Conservation (phyloP, 2,113 vertebrate species). For the Donacobius atricapilla region DNA sequence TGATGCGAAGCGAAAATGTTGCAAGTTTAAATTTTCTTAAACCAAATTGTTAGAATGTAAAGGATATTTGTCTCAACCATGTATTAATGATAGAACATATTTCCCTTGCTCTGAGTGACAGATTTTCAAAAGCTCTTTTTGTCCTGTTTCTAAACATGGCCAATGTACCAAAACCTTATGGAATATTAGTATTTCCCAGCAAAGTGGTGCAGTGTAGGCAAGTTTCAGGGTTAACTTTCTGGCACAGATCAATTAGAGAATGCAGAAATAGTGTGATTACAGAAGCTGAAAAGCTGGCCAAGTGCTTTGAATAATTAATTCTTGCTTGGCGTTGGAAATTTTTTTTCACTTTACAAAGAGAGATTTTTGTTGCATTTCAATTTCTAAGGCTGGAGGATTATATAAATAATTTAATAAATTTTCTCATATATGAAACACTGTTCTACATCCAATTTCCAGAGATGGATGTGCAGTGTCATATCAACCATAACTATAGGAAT, state of each 20-base stretch:
- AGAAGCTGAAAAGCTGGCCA: neutral
- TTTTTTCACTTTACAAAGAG: neutral
- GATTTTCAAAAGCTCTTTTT: neutral
- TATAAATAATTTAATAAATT: neutral
- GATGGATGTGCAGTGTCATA: neutral
- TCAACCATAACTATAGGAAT: neutral
- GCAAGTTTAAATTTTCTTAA: neutral
- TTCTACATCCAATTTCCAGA: neutral
- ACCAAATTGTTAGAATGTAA: neutral
- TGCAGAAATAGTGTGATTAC: neutral
- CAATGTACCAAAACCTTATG: neutral
- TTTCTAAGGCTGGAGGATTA: neutral
- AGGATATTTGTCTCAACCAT: fast-evolving
- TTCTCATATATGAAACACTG: neutral
- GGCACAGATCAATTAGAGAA: neutral
- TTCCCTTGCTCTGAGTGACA: neutral
- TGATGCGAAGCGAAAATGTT: neutral
- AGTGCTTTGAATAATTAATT: neutral
- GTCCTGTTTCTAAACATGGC: neutral
- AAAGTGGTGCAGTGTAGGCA: neutral
- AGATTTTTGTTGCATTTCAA: neutral
- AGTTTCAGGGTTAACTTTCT: neutral
- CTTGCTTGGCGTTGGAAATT: neutral
- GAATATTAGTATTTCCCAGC: neutral
- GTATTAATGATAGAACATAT: neutral